Evolutionary conservation across 2,113 vertebrate genomes (phyloP), one percentile per base, ranked within the genome.

Genomic region (Chaetodon auriga): DNA sequence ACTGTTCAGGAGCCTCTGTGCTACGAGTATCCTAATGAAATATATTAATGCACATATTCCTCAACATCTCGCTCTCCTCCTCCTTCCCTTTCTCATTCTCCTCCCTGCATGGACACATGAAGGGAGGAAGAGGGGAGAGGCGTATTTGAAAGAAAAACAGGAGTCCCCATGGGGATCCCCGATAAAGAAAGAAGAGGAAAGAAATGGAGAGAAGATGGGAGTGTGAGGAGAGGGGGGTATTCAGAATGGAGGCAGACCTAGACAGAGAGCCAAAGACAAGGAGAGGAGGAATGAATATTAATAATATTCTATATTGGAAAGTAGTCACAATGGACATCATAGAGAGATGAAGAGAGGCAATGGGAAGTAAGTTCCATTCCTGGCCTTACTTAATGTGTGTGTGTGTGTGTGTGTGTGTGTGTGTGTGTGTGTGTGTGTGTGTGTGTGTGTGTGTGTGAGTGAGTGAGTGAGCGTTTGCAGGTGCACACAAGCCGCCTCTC

Each of bases 301-400:
- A 93, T 91, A 88, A 72, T 78, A 68, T 65, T 78, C 80, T 82
- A 62, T 84, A 80, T 82, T 83, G 82, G 71, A 87, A 90, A 84
- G 58, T 84, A 84, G 83, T 90, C 80, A 88, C 90, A 75, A 91
- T 95, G 95, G 95, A 95, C 97, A 90, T 90, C 78, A 87, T 64
- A 95, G 85, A 96, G 82, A 58, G 94, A 95, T 93, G 94, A 90
- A 93, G 85, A 91, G 95, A 96, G 93, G 93, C 93, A 79, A 79
- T 48, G 81, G 81, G 78, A 88, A 88, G 90, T 68, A 73, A 79
- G 76, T 83, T 78, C 54, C 68, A 81, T 72, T 80, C 83, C 72
- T 30, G 82, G 81, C 78, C 86, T 73, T 16, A 21, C 78, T 68
- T 75, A 49, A 38, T 75, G 63, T 60, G 38, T 38, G 15, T 45